Evolutionary conservation across 2,888 invertebrate species (phyloP).

Genomic region (Galerucella pusilla): DNA sequence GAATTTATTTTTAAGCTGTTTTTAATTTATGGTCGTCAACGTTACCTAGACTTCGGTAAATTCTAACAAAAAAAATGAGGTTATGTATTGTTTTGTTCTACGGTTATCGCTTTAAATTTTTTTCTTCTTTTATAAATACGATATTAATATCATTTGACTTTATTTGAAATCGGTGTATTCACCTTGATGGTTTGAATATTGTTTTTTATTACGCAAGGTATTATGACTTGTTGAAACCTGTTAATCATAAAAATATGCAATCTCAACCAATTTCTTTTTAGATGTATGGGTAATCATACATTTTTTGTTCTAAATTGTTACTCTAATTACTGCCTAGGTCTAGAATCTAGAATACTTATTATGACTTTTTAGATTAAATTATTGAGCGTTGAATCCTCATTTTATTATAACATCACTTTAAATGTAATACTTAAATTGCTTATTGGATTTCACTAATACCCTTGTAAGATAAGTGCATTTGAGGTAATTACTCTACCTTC

Average conservation of each 20-base stretch:
- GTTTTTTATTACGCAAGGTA: neutral
- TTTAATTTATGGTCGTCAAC: neutral
- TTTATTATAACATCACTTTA: neutral
- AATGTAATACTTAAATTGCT: neutral
- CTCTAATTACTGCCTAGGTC: too few species aligned
- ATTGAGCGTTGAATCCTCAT: too few species aligned
- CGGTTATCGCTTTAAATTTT: neutral
- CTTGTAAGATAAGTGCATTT: neutral
- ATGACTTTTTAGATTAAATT: too few species aligned
- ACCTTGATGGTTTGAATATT: neutral
- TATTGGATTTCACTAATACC: neutral
- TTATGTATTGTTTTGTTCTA: slow-evolving; percentile 10
- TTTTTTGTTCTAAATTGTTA: too few species aligned
- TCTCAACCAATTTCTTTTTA: too few species aligned
- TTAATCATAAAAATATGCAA: neutral
- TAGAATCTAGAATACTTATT: too few species aligned
- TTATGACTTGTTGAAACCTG: neutral
- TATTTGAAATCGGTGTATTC: neutral
- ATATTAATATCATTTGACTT: neutral
- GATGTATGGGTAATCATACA: too few species aligned
- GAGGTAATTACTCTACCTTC: neutral
- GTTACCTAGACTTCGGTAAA: neutral
- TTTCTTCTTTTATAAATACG: neutral
- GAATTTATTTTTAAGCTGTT: neutral
- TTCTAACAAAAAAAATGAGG: slow-evolving; percentile 9